Conservation (phyloP, 2,888 invertebrate species). For the Allygus modestus region DNA sequence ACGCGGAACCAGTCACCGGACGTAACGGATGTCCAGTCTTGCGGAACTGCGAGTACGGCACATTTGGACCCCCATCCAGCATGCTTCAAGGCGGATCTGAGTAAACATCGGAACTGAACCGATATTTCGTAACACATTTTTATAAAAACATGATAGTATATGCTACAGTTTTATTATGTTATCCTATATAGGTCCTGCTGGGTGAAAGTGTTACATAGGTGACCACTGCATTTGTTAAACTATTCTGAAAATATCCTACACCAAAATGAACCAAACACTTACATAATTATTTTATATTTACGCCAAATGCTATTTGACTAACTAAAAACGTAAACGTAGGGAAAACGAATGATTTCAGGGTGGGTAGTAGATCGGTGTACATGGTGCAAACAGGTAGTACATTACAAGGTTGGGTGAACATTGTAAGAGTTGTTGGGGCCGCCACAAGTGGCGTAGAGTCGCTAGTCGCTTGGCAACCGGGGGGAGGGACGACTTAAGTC, state of each 20-base stretch:
- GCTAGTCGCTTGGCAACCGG: slow-evolving; percentile 61
- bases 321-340: too few relatives aligned
- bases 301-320: too few relatives aligned
- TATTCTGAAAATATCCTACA: too few relatives aligned
- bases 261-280: too few relatives aligned
- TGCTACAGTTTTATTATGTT: too few relatives aligned
- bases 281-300: too few relatives aligned
- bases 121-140: too few relatives aligned
- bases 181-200: too few relatives aligned
- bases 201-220: too few relatives aligned
- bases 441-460: slow-evolving; percentile 49
- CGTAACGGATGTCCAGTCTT: not conserved
- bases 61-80: not conserved
- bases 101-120: too few relatives aligned
- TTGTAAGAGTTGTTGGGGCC: slow-evolving; percentile 47
- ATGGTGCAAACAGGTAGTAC: slow-evolving; percentile 55
- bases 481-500: slow-evolving; percentile 63
- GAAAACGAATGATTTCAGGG: slow-evolving; percentile 31
- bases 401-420: slow-evolving; percentile 55
- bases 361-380: slow-evolving; percentile 1
- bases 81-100: not conserved
- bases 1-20: not conserved
- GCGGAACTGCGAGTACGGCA: slow-evolving; percentile 5
- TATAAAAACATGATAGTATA: too few relatives aligned
- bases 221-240: too few relatives aligned